Percentiles rank a stretch among this genome's conserved stretches.
These are phyloP conservation scores for Chiloscyllium plagiosum DNA, from an alignment of 2,113 vertebrate genomes.

Conservation along the genomic window DNA sequence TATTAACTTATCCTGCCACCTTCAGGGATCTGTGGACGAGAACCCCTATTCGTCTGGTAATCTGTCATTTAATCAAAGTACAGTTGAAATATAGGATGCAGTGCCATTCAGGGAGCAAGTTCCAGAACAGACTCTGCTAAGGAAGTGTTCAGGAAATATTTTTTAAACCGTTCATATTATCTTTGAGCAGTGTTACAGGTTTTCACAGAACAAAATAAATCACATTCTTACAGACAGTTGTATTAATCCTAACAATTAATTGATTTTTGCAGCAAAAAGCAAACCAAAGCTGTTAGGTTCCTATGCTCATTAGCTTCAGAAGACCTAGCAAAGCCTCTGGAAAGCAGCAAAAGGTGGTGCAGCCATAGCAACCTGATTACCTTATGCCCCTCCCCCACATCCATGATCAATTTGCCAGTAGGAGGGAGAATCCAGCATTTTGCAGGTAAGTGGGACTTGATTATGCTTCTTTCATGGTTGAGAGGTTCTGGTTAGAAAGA, in stretches of 20 bases:
- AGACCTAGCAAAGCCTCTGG: not conserved
- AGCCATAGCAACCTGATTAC: not conserved
- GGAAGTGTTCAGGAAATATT: not conserved
- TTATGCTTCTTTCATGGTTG: not conserved
- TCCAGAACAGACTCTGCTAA: not conserved
- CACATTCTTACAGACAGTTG: not conserved
- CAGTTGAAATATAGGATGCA: not conserved
- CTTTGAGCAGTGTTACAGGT: not conserved
- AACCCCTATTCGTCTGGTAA: not conserved
- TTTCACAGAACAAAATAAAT: not conserved
- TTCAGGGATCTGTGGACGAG: no score
- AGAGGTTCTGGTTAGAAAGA: not conserved
- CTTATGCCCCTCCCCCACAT: constrained; percentile 2
- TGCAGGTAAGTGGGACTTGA: not conserved
- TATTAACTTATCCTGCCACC: no score
- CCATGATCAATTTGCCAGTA: not conserved
- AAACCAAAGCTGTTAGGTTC: not conserved
- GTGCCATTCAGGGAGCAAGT: not conserved
- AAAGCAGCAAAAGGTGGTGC: not conserved
- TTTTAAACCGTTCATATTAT: not conserved
- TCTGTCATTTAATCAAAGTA: not conserved
- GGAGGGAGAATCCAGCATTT: constrained; percentile 4
- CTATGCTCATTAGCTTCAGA: not conserved
- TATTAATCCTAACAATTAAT: not conserved
- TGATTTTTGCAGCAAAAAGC: not conserved